Evolutionary conservation across 2,797 vertebrate genomes (phyloP).

Genomic region (Loriculus beryllinus): DNA sequence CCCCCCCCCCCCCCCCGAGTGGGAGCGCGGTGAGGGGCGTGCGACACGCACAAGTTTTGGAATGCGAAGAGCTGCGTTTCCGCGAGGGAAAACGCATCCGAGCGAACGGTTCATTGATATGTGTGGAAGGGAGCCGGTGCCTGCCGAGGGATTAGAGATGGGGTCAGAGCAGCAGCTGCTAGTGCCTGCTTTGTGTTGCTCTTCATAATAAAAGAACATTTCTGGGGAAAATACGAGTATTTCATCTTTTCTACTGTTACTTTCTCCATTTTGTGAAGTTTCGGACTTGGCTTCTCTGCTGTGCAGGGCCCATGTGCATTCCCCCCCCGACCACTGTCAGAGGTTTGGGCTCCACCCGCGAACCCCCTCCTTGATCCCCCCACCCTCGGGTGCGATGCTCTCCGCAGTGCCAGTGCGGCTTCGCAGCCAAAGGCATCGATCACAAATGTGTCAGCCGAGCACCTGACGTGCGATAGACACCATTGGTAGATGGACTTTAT

Average conservation of each 20-base stretch:
- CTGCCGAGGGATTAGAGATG: not conserved
- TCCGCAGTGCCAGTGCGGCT: not conserved
- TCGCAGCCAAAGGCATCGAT: not conserved
- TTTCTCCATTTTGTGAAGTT: not conserved
- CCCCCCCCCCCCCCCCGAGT: not conserved
- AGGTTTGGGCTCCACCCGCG: not conserved
- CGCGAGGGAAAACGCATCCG: not conserved
- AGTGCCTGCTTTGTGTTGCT: not conserved
- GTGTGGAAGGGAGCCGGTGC: not conserved
- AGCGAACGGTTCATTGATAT: not conserved
- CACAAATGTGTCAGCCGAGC: accelerated
- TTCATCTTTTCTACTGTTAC: not conserved
- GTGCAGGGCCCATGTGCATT: not conserved
- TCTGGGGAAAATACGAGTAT: accelerated
- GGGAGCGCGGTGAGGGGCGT: too few relatives aligned
- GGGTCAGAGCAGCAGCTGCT: not conserved
- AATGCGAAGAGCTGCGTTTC: not conserved
- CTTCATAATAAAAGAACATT: not conserved
- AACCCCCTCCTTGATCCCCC: too few relatives aligned
- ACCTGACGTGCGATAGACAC: not conserved
- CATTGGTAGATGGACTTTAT: not conserved
- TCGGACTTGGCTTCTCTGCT: not conserved
- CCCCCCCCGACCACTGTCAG: not conserved
- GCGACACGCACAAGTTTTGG: not conserved
- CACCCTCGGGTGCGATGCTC: too few relatives aligned